Conservation (phyloP, 2,797 vertebrate species). For the Erpetoichthys calabaricus region DNA sequence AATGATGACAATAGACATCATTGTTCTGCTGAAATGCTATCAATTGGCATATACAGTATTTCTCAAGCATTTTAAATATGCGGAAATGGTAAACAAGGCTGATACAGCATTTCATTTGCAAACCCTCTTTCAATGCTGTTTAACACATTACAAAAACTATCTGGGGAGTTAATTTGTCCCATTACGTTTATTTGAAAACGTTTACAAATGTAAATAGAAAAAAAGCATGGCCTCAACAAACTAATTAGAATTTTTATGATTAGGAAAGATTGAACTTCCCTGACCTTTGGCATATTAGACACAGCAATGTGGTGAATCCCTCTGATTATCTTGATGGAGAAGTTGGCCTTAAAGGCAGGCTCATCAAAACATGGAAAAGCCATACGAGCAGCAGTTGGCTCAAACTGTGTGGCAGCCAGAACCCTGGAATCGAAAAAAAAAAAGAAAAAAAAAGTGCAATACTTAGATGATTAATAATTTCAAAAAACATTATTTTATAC, state of each 20-base stretch:
- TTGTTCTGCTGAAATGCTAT: too few relatives aligned
- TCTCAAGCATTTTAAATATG: too few relatives aligned
- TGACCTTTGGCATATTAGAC: conserved; percentile 81
- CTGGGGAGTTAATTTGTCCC: not conserved
- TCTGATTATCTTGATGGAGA: conserved; percentile 58
- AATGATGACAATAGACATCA: too few relatives aligned
- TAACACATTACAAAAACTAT: too few relatives aligned
- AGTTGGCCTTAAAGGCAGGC: conserved; percentile 76
- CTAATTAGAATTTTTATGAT: too few relatives aligned
- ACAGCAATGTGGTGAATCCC: conserved; percentile 59
- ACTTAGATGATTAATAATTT: not conserved
- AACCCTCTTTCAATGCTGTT: too few relatives aligned
- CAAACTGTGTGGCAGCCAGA: conserved; percentile 76
- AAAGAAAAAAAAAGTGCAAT: not conserved
- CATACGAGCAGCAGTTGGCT: conserved; percentile 68
- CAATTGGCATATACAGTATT: too few relatives aligned
- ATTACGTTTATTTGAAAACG: not conserved
- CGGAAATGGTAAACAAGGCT: too few relatives aligned
- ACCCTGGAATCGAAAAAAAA: conserved; percentile 34
- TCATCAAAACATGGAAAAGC: conserved; percentile 88
- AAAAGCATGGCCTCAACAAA: not conserved
- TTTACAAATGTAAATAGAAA: not conserved
- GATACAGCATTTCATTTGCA: too few relatives aligned
- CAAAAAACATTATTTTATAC: not conserved
- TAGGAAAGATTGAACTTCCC: conserved; percentile 5